phyloP scores from a whole-genome alignment of 2,888 invertebrate species.

The Amiota communis region DNA sequence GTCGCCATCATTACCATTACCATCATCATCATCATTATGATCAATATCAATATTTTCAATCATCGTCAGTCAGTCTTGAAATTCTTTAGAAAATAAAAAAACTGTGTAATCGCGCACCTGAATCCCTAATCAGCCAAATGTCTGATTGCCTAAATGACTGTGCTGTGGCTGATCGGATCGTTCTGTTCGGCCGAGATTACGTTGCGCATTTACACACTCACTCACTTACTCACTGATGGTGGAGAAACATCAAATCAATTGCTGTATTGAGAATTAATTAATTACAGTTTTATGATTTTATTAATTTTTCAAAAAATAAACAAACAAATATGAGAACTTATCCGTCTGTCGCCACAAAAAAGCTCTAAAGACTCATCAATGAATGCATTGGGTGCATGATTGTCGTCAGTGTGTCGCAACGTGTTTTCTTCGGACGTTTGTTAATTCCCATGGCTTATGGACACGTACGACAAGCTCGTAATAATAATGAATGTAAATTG shows the following conservation, averaged over 20 bases:
- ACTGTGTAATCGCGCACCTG: slow-evolving; percentile 62
- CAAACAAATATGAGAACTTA: slow-evolving; percentile 48
- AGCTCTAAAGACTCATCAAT: background rate
- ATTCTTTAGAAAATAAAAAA: slow-evolving; percentile 57
- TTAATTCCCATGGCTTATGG: slow-evolving; percentile 69
- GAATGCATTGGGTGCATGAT: slow-evolving; percentile 11
- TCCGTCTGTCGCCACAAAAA: slow-evolving; percentile 26
- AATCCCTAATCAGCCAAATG: slow-evolving; percentile 57
- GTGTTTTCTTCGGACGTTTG: background rate
- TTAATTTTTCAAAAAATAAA: slow-evolving; percentile 51
- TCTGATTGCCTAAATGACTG: background rate
- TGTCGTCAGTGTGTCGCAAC: background rate
- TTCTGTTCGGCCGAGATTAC: slow-evolving; percentile 37
- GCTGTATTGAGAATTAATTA: slow-evolving; percentile 58
- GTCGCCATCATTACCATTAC: too few relatives aligned
- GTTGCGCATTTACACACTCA: background rate
- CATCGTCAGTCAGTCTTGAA: slow-evolving; percentile 43
- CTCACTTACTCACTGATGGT: slow-evolving; percentile 33
- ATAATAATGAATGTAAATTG: slow-evolving; percentile 68
- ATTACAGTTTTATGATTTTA: slow-evolving; percentile 64
- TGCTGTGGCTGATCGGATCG: slow-evolving; percentile 14
- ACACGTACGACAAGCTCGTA: slow-evolving; percentile 63
- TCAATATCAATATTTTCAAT: background rate
- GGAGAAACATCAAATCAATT: slow-evolving; percentile 40
- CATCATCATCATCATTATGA: background rate